Evolutionary conservation across 2,113 vertebrate species (phyloP).

Genomic region (Pipa parva): DNA sequence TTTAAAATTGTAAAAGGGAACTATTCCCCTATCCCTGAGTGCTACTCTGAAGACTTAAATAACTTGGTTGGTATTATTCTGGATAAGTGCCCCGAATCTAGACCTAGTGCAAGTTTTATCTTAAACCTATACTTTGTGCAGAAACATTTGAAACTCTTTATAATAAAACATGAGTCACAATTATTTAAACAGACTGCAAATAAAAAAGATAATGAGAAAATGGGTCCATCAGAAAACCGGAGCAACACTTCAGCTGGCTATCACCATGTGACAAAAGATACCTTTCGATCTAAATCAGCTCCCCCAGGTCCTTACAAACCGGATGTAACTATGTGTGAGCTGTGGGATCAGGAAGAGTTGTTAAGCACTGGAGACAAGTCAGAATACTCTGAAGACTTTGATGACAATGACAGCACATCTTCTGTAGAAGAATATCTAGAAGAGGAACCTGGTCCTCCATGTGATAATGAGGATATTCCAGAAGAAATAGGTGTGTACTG

Average conservation of each 20-base stretch:
- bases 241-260: constrained; percentile 1
- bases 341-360: constrained; percentile 38
- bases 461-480: constrained; percentile 20
- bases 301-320: constrained; percentile 7
- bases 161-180: constrained; percentile 47
- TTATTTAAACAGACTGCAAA: constrained; percentile 23
- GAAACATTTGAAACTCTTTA: constrained; percentile 51
- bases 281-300: constrained; percentile 19
- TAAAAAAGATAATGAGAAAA: constrained; percentile 8
- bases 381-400: constrained; percentile 71
- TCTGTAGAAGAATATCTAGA: constrained; percentile 51
- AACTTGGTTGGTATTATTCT: constrained; percentile 59
- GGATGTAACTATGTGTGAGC: constrained; percentile 15
- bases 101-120: constrained; percentile 59
- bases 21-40: constrained; percentile 47
- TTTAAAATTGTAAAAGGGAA: constrained; percentile 67
- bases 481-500: constrained; percentile 48
- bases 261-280: constrained; percentile 7
- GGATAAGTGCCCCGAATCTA: constrained; percentile 53
- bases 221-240: neutral
- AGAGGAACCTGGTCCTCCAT: constrained; percentile 12
- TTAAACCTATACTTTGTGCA: constrained; percentile 53
- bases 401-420: constrained; percentile 61
- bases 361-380: constrained; percentile 45
- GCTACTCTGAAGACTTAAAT: constrained; percentile 55